Percentiles rank a stretch among this genome's conserved stretches.
Evolutionary conservation across 2,113 vertebrate genomes (phyloP).

Genomic region (Pangasianodon hypophthalmus): DNA sequence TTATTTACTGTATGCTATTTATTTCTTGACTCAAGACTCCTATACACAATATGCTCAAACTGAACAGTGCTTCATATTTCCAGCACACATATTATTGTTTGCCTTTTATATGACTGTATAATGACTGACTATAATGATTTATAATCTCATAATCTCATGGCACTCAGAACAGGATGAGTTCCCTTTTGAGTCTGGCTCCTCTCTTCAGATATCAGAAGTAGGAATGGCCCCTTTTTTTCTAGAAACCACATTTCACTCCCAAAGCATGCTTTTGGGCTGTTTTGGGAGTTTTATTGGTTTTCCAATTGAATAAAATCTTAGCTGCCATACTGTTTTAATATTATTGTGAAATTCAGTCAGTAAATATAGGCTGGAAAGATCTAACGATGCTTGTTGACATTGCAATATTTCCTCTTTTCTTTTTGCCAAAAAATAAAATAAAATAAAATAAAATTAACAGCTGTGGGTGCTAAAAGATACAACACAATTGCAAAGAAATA

Average conservation of each 20-base stretch:
- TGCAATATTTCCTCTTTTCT: neutral
- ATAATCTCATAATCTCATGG: neutral
- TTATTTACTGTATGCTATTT: too few relatives aligned
- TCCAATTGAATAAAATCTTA: neutral
- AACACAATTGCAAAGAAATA: neutral
- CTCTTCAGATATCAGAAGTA: neutral
- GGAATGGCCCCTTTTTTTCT: neutral
- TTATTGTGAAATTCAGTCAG: neutral
- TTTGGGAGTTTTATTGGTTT: neutral
- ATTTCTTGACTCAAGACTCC: too few relatives aligned
- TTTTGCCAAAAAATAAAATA: too few relatives aligned
- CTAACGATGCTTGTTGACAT: neutral
- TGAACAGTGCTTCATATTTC: neutral
- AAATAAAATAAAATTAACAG: neutral
- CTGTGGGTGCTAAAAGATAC: neutral
- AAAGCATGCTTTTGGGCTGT: neutral
- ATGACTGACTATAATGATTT: too few relatives aligned
- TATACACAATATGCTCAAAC: neutral
- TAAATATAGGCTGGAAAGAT: neutral
- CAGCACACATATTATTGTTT: neutral
- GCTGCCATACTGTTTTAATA: neutral
- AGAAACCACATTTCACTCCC: neutral
- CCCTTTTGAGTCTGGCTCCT: neutral
- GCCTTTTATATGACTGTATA: neutral
- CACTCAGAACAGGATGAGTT: neutral